Base-by-base conservation (phyloP, 1,140 invertebrate genomes). In the Apis florea region DNA sequence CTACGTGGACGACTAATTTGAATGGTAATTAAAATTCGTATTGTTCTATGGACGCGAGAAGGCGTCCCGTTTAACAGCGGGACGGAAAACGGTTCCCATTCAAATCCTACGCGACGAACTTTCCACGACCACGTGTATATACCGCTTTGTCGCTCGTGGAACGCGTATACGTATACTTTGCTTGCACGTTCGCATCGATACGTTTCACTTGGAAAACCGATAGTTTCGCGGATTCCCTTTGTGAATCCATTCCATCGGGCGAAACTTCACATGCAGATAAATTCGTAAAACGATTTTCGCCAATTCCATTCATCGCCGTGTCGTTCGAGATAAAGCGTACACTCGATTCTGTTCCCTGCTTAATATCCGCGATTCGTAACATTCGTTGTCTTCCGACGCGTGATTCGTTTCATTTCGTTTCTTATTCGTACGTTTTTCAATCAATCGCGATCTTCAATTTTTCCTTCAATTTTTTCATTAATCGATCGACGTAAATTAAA, bases 191-290 rank as follows among this genome's bases (percentile, higher is more conserved):
- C 2, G 74, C 75, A 83, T 83, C 31, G 66, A 83, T 74, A 85
- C 21, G 79, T 70, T 77, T 77, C 61, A 54, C 70, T 68, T 66
- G 72, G 68, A 74, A 83, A 85, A 26, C 70, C 77, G 76, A 86
- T 86, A 87, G 77, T 74, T 80, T 64, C 81, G 31, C 66, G 76
- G 63, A 87, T 68, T 69, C 79, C 69, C 71, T 81, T 83, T 51
- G 63, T 64, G 40, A 87, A 61, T 59, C 66, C 49, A 82, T 86
- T 73, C 63, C 49, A 78, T 86, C 74, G 63, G 76, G 59, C 66
- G 40, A 49, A 70, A 85, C 56, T 61, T 68, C 47, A 53, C 26
- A 8, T 67, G 17, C 12, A 26, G 26, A 49, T 63, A 49, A 49
- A 76, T 63, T 49, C 47, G 4, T 49, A 8, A 69, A 63, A 76